These are phyloP conservation scores for Drosophila serrata DNA, from an alignment of 1,140 invertebrate genomes.

Conservation along the genomic window DNA sequence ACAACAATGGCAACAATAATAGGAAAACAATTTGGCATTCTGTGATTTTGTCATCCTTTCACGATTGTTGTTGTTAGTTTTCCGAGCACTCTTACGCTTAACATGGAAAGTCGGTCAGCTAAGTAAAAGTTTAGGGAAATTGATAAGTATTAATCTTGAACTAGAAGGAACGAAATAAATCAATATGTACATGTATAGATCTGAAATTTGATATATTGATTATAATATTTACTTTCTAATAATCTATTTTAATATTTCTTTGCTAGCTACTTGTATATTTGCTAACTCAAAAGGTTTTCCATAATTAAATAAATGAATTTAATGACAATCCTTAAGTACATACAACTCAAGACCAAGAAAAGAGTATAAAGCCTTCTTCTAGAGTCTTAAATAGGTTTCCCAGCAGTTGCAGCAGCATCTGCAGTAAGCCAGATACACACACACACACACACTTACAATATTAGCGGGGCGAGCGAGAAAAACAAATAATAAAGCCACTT, in stretches of 20 bases:
- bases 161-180: not conserved
- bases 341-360: not conserved
- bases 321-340: not conserved
- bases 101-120: not conserved
- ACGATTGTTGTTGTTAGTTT: slow-evolving; percentile 38
- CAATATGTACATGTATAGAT: not conserved
- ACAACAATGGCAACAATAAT: slow-evolving; percentile 78
- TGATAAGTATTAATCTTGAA: not conserved
- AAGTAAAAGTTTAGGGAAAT: not conserved
- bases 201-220: not conserved
- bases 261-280: not conserved
- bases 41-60: slow-evolving; percentile 67
- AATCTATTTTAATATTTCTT: not conserved
- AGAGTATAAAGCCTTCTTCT: slow-evolving; percentile 9
- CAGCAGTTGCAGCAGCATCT: slow-evolving; percentile 30
- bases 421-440: slow-evolving; percentile 29
- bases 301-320: not conserved
- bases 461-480: slow-evolving; percentile 63
- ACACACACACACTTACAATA: no score
- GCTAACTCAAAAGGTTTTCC: not conserved
- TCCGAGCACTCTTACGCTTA: not conserved
- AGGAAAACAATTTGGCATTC: slow-evolving; percentile 82
- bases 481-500: slow-evolving; percentile 81
- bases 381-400: not conserved
- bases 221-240: not conserved